Evolutionary conservation across 2,797 vertebrate species (phyloP), one percentile per base, ranked within the genome.

Genomic region (Lepidocolaptes lacrymiger): DNA sequence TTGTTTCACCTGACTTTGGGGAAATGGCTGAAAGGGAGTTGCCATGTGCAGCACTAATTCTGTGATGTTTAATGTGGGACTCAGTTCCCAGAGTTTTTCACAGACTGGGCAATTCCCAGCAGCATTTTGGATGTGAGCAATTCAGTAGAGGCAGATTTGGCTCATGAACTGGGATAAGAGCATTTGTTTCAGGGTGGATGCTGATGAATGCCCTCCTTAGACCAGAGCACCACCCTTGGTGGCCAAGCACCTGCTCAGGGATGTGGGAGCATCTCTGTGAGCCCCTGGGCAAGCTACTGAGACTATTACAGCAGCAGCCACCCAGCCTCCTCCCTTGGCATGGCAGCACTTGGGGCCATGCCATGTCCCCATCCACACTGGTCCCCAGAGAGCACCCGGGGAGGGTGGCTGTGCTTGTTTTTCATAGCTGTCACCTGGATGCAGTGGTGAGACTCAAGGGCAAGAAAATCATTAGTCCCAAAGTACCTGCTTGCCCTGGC

Each of bases 291-390:
- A 5, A 46, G 43, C 7, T 44, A 39, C 55, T 69, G 89, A 56
- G 36, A 11, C 21, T 32, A 61, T 41, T 76, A 51, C 51, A 69
- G 76, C 59, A 44, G 61, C 44, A 63, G 17, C 27, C 49, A 36
- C 55, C 15, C 69, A 59, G 3, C 8, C 13, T 46, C 43, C 46
- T 37, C 64, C 49, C 54, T 54, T 1, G 3, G 23, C 24, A 4
- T 14, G 34, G 32, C 67, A 58, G 39, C 19, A 6, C 5, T 1
- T 0, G 1, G 20, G 56, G 52, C 46, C 2, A 1, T 3, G 9
- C 2, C 4, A 3, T 52, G 49, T n/a, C 54, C 17, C 11, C 3
- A 7, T 30, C 64, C 15, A 2, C 2, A 2, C 37, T 14, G 10
- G 18, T 43, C 27, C 34, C 54, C 27, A 30, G 55, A 28, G 66